phyloP scores from a whole-genome alignment of 2,888 invertebrate genomes.

The Romanomermis culicivorax region DNA sequence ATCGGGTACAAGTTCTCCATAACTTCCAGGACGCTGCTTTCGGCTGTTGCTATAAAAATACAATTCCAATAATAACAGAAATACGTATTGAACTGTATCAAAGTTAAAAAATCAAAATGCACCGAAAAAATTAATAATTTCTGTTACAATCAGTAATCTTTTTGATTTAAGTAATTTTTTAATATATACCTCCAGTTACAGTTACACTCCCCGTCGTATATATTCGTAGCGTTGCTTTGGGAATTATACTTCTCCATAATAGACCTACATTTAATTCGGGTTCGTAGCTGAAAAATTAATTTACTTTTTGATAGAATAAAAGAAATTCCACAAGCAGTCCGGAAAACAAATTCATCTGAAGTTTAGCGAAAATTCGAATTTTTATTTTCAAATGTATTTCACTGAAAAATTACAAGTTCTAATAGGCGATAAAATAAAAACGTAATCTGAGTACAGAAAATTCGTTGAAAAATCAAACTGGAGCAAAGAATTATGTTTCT shows the following conservation, averaged over 20 bases:
- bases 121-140: background rate
- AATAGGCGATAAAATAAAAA: too few species aligned
- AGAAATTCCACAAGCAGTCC: background rate
- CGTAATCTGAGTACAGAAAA: too few species aligned
- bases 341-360: too few species aligned
- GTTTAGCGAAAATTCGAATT: too few species aligned
- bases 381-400: too few species aligned
- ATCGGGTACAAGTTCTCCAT: conserved; percentile 21
- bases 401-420: too few species aligned
- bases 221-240: conserved; percentile 24
- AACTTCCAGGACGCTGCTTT: conserved; percentile 16
- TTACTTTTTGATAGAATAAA: background rate
- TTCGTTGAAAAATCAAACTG: too few species aligned
- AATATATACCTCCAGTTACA: conserved; percentile 27
- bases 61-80: background rate
- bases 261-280: conserved; percentile 25
- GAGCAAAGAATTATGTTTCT: too few species aligned
- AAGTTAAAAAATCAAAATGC: background rate
- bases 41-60: conserved; percentile 18
- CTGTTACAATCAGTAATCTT: too few species aligned
- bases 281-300: conserved; percentile 17
- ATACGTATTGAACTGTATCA: background rate
- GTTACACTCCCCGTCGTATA: conserved; percentile 26
- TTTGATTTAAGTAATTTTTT: too few species aligned
- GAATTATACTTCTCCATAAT: conserved; percentile 20